These are phyloP conservation scores for Alviniconcha strummeri DNA, from an alignment of 2,888 invertebrate species.

Conservation along the genomic window DNA sequence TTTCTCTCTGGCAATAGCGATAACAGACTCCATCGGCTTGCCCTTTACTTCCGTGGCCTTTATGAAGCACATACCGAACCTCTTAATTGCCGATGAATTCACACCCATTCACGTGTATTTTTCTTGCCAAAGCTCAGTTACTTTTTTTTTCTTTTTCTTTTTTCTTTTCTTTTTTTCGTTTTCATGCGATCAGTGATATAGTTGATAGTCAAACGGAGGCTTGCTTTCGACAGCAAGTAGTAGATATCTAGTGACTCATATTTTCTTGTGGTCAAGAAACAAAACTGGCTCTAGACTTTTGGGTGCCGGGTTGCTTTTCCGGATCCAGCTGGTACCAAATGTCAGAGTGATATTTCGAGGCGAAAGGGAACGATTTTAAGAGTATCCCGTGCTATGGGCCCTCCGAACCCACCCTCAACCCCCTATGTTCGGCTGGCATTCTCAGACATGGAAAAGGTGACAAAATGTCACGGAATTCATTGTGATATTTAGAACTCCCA, in stretches of 20 bases:
- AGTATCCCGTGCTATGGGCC: conserved; percentile 34
- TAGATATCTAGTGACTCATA: no score
- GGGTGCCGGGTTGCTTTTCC: conserved; percentile 34
- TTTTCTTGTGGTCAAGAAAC: conserved; percentile 23
- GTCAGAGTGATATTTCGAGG: conserved; percentile 54
- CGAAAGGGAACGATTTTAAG: conserved; percentile 36
- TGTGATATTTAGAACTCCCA: conserved; percentile 48
- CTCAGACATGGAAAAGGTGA: conserved; percentile 48
- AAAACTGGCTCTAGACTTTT: conserved; percentile 17
- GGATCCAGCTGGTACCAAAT: conserved; percentile 41
- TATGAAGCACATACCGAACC: conserved; percentile 22
- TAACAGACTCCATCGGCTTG: background rate
- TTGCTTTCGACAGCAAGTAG: no score
- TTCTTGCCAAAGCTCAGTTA: no score
- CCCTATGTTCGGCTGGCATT: conserved; percentile 38
- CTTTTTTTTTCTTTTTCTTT: no score
- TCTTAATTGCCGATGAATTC: background rate
- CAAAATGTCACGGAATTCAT: conserved; percentile 49
- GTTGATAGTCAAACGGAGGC: no score
- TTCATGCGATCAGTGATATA: no score
- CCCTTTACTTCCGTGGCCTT: conserved; percentile 24
- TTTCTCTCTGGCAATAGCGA: no score
- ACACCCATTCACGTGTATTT: no score
- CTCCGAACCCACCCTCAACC: conserved; percentile 7
- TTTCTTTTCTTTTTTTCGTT: no score